Conservation (phyloP, 1,140 invertebrate genomes). For the Caenorhabditis brenneri region DNA sequence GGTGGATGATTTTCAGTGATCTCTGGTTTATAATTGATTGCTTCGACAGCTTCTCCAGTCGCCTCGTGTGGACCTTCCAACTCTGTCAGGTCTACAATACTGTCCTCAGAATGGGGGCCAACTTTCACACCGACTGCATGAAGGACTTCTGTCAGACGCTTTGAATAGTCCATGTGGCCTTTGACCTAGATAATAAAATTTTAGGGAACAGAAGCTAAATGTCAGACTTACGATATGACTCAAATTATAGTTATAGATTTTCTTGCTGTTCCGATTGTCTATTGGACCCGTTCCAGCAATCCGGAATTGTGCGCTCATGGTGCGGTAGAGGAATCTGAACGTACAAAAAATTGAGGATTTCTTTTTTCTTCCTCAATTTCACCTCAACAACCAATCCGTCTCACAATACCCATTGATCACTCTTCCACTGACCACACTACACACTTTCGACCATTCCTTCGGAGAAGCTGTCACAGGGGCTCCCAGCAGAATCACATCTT, state of each 20-base stretch:
- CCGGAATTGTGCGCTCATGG: constrained; percentile 72
- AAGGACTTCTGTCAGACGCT: constrained; percentile 66
- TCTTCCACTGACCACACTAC: constrained; percentile 72
- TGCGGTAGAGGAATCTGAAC: constrained; percentile 71
- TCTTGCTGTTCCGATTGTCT: constrained; percentile 71
- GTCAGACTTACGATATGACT: constrained; percentile 65
- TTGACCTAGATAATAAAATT: constrained; percentile 59
- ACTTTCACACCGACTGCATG: constrained; percentile 67
- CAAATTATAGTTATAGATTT: constrained; percentile 69
- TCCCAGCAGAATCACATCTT: constrained; percentile 79
- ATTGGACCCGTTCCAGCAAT: constrained; percentile 73
- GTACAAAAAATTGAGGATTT: too few species aligned
- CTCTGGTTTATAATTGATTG: neutral
- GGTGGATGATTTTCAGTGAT: neutral
- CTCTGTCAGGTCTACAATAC: constrained; percentile 12
- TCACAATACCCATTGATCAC: constrained; percentile 74
- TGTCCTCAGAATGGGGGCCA: constrained; percentile 40
- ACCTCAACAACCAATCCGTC: constrained; percentile 73
- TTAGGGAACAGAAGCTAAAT: neutral
- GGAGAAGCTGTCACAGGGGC: constrained; percentile 74
- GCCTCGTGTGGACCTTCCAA: constrained; percentile 14
- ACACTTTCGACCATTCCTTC: constrained; percentile 71
- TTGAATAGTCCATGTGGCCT: constrained; percentile 68
- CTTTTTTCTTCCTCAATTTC: neutral
- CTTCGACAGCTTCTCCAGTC: neutral